phyloP scores from a whole-genome alignment of 2,113 vertebrate species.

The Xenus cinereus region DNA sequence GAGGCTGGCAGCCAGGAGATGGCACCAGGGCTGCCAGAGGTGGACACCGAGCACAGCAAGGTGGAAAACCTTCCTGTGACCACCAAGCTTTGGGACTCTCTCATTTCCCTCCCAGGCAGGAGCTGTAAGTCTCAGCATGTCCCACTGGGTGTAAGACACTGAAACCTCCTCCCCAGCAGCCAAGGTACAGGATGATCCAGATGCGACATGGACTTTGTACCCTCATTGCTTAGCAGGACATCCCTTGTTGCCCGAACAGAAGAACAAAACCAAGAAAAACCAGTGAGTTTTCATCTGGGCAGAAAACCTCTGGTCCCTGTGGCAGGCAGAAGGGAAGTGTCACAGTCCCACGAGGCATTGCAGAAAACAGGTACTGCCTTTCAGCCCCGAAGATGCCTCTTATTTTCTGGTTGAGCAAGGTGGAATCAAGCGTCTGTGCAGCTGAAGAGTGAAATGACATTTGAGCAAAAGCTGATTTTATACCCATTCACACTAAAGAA shows the following conservation, averaged over 20 bases:
- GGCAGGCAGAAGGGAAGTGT: neutral
- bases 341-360: neutral
- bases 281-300: neutral
- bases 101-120: neutral
- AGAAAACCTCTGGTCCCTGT: neutral
- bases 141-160: neutral
- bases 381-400: neutral
- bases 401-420: neutral
- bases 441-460: neutral
- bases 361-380: neutral
- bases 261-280: neutral
- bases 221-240: neutral
- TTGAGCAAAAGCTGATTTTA: neutral
- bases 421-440: neutral
- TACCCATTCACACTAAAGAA: neutral
- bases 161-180: neutral
- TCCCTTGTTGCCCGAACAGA: neutral
- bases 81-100: neutral
- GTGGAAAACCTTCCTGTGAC: neutral
- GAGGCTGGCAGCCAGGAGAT: neutral
- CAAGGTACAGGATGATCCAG: too few relatives aligned
- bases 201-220: neutral
- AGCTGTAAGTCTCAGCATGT: neutral
- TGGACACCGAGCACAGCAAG: neutral
- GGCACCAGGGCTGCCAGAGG: neutral